Evolutionary conservation across 2,888 invertebrate genomes (phyloP), one percentile per base, ranked within the genome.

Genomic region (Suillia variegata): DNA sequence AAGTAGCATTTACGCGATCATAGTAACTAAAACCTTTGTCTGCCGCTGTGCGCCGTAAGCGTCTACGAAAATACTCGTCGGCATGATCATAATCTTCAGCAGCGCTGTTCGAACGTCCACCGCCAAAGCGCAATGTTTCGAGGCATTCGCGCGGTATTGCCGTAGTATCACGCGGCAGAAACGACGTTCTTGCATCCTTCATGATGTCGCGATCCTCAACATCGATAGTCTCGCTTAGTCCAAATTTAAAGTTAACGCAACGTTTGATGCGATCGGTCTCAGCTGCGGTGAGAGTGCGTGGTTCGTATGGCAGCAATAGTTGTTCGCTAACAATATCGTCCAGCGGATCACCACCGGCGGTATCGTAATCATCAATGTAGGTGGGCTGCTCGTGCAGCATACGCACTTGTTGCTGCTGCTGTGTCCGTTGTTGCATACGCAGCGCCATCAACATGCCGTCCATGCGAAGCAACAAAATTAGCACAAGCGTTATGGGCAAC

Each of bases 131-230:
- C 45, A 45, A 20, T 13, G 6, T 70, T 2, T 70, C 70, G 21
- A 74, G 63, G 58, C 80, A 82, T 48, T 81, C 77, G 5, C 77
- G 71, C 0, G 85, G 84, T 33, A 86, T 76, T 45, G 83, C 78
- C 45, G 85, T 79, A 48, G 84, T 84, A 56, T 85, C 85, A 1
- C 82, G 79, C 0, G 89, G 88, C 45, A 88, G 76, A 68, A 87
- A 89, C 15, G 87, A 88, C 0, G 88, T 89, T 50, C 85, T 84
- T 54, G 86, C 85, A 63, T 87, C 88, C 66, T 85, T 83, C 71
- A 88, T 84, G 1, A 88, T 81, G 50, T 87, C 85, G 55, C 86
- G 81, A 60, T 87, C 87, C 58, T 87, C 87, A 15, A 85, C 80
- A 65, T 86, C 81, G 22, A 76, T 55, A 2, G 70, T 72, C 38